Base-by-base conservation (phyloP, 2,797 vertebrate species). In the Balearica regulorum region DNA sequence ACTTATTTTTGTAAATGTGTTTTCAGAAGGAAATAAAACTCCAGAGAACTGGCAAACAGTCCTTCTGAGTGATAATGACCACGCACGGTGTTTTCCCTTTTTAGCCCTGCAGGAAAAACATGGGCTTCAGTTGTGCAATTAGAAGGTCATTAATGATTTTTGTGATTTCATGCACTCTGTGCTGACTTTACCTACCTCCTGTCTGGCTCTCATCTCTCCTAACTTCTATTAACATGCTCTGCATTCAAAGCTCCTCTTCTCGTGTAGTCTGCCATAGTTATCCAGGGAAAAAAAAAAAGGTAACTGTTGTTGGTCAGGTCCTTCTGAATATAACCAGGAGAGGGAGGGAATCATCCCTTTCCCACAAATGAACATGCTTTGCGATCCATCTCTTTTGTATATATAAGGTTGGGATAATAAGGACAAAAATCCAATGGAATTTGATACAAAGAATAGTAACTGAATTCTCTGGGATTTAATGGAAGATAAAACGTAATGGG, bases 21-120 rank as follows among this genome's bases (percentile, higher is more conserved):
- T 91, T 94, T 86, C 61, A 92, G 82, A 88, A 91, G 24, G 54
- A 87, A 89, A 90, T 48, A 94, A 84, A 82, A 90, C 66, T 73
- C 53, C 53, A 87, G 26, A 60, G 44, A 88, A 89, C 25, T 70
- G 48, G 82, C 33, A 87, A 95, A 80, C 20, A 78, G 65, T 70
- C 46, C 61, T 89, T 53, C 58, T 62, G 48, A 86, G 61, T 70
- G 72, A 76, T 83, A 93, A 86, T 39, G 25, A 83, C 76, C 65
- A 72, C 2, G 53, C 28, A 51, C 4, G 0, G 39, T 69, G 39
- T 65, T 72, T 84, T 71, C 39, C 24, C 28, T 69, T 85, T 65
- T 77, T 6, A 91, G 31, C 22, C n/a, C 83, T 78, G 31, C 35
- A 65, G 71, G 55, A 86, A 83, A 93, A 87, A 39, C 25, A 62